These are phyloP conservation scores for Panthera uncia DNA, from an alignment of 2,113 vertebrate species.

Conservation along the genomic window DNA sequence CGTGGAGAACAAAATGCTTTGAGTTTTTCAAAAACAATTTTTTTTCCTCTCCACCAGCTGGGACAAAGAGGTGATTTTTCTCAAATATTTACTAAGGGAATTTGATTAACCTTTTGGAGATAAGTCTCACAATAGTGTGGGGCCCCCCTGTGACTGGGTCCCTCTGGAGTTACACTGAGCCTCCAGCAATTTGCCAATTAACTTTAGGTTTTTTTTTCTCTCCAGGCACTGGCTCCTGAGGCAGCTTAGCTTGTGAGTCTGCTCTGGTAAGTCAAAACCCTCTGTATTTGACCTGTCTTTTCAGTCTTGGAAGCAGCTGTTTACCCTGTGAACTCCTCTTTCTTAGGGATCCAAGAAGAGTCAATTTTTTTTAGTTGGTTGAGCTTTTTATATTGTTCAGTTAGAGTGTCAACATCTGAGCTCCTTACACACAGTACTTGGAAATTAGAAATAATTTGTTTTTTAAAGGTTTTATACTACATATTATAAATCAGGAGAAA, in stretches of 20 bases:
- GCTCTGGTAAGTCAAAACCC: not conserved
- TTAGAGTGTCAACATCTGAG: too few relatives aligned
- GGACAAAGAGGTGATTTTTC: not conserved
- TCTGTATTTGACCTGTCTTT: not conserved
- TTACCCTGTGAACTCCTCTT: not conserved
- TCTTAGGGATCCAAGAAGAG: not conserved
- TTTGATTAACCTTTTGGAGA: not conserved
- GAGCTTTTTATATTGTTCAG: not conserved
- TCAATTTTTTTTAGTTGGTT: not conserved
- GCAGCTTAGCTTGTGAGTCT: not conserved
- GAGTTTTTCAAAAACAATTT: not conserved
- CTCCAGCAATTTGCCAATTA: too few relatives aligned
- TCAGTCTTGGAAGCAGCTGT: not conserved
- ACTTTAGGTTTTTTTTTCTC: not conserved
- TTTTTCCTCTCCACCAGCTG: not conserved
- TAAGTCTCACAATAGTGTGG: not conserved
- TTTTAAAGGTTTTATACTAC: not conserved
- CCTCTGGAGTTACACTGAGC: not conserved
- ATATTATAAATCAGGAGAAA: not conserved
- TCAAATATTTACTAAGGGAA: not conserved
- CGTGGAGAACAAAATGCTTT: not conserved
- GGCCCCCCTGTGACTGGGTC: not conserved
- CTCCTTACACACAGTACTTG: not conserved
- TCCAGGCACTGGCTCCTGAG: not conserved
- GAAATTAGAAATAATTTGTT: not conserved